These are phyloP conservation scores for Epizoanthus ramosus DNA, from an alignment of 92 coral and sea anemone species.

Conservation along the genomic window DNA sequence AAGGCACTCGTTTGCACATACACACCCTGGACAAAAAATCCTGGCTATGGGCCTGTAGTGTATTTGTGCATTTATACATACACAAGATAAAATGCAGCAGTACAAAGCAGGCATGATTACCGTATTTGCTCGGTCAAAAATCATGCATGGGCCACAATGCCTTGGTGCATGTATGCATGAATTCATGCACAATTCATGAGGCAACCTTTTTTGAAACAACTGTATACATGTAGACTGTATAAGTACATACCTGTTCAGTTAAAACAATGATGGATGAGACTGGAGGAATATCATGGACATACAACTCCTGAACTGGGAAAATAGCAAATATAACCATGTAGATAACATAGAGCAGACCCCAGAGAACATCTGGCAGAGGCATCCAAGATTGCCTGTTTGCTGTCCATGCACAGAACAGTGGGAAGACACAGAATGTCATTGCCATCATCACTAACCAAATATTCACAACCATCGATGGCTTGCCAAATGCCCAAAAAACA, in stretches of 20 bases:
- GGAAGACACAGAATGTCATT: slow-evolving; percentile 79
- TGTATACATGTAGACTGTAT: too few species aligned
- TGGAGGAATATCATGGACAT: slow-evolving; percentile 78
- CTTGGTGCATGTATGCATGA: too few species aligned
- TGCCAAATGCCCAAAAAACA: slow-evolving; percentile 94
- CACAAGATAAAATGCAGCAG: too few species aligned
- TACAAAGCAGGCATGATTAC: too few species aligned
- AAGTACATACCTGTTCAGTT: slow-evolving; percentile 81
- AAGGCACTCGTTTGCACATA: too few species aligned
- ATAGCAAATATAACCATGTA: slow-evolving; percentile 66
- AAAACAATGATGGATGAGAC: slow-evolving; percentile 89
- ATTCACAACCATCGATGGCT: slow-evolving; percentile 77
- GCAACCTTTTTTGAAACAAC: not conserved
- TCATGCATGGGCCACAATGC: too few species aligned
- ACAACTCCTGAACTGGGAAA: slow-evolving; percentile 88
- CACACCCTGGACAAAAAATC: too few species aligned
- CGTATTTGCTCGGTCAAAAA: too few species aligned
- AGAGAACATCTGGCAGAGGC: slow-evolving; percentile 64
- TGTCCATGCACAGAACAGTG: slow-evolving; percentile 84
- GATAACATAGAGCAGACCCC: slow-evolving; percentile 67
- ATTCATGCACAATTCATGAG: too few species aligned
- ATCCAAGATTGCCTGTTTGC: slow-evolving; percentile 65
- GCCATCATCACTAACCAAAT: slow-evolving; percentile 90
- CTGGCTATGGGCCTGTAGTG: too few species aligned
- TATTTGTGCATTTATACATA: too few species aligned